phyloP scores from a whole-genome alignment of 2,797 vertebrate species.

The Typhlichthys eigenmanni region DNA sequence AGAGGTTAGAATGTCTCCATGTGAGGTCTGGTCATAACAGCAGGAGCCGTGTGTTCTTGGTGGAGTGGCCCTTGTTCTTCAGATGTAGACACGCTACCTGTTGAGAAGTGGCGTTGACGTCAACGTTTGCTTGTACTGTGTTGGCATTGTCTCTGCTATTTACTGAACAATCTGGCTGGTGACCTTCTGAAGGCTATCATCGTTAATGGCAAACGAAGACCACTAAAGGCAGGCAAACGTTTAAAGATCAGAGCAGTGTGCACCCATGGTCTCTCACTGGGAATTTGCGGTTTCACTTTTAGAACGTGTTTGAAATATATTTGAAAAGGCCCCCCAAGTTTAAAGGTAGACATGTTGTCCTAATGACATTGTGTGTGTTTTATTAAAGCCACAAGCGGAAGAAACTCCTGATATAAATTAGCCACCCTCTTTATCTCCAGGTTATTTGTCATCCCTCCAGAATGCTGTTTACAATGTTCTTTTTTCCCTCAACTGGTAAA shows the following conservation, averaged over 20 bases:
- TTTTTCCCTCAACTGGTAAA: slow-evolving; percentile 14
- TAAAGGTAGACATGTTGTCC: slow-evolving; percentile 8
- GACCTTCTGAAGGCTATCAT: slow-evolving; percentile 41
- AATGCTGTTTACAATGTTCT: background rate
- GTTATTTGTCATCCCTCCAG: slow-evolving; percentile 20
- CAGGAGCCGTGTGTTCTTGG: background rate
- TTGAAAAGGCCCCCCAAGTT: slow-evolving; percentile 1
- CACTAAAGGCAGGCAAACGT: background rate
- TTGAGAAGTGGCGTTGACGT: slow-evolving; percentile 37
- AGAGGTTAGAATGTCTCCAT: background rate
- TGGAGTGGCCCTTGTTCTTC: background rate
- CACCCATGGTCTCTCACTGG: slow-evolving; percentile 1
- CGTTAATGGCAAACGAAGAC: slow-evolving; percentile 31
- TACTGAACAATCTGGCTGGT: slow-evolving; percentile 29
- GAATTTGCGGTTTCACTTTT: slow-evolving; percentile 2
- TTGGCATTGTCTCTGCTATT: background rate
- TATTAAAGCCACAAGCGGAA: slow-evolving; percentile 25
- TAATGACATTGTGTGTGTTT: slow-evolving; percentile 38
- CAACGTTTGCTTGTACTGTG: slow-evolving; percentile 18
- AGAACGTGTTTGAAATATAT: no score
- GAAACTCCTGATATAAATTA: no score
- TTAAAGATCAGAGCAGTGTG: slow-evolving; percentile 36
- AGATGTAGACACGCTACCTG: slow-evolving; percentile 26
- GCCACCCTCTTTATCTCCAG: background rate
- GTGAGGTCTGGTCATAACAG: slow-evolving; percentile 2